Evolutionary conservation across 1,140 invertebrate genomes (phyloP), one percentile per base, ranked within the genome.

Genomic region (Nephila pilipes): DNA sequence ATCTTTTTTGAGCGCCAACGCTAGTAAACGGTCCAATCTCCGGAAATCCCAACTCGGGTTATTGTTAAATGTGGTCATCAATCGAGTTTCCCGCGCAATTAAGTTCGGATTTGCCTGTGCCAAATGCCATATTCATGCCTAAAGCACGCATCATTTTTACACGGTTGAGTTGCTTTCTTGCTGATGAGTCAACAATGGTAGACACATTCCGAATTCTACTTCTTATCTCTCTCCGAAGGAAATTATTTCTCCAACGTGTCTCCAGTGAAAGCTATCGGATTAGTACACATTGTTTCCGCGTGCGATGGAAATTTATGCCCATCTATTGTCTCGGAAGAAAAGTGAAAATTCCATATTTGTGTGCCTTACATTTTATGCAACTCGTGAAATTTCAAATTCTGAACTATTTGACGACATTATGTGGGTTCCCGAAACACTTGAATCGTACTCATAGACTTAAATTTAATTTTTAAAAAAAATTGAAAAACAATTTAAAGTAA

Each of bases 201-300:
- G 65, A 29, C 25, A 32, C 65, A 18, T 46, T 46, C 46, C 46
- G 65, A 75, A 75, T 75, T 32, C n/a, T n/a, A n/a, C n/a, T n/a
- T n/a, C n/a, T 32, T 29, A 16, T 75, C 6, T 29, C 65, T 25
- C 2, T 20, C 38, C 4, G 36, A 54, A 81, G 22, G 22, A 38
- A 81, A n/a, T 81, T 81, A 81, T 81, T 54, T 81, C 79, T 38
- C 29, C 18, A 36, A 18, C 75, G 14, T 29, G 29, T 32, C 36
- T 54, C 46, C 16, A 54, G 36, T 54, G 79, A 81, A 81, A 81
- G 36, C 79, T 29, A 18, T 14, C 18, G 79, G 79, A 81, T 81
- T 25, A 54, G 79, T 20, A 20, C 46, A 81, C 79, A 81, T 81
- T 81, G 79, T 81, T 81, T 81, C 38, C 79, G 36, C 79, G 36